Conservation (phyloP, 2,113 vertebrate species). For the Chamaea fasciata region DNA sequence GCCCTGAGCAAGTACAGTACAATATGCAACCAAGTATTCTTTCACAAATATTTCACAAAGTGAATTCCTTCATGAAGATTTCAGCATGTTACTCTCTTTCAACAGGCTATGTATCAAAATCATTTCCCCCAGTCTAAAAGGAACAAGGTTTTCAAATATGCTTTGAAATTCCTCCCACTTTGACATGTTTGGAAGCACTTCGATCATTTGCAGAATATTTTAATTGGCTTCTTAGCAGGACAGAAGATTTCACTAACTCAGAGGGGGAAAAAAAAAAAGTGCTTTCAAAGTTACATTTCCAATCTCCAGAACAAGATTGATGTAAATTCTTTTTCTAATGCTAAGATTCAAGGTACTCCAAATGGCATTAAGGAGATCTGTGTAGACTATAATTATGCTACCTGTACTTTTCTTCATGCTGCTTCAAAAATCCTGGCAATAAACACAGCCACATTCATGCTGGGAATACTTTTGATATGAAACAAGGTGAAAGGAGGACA, state of each 20-base stretch:
- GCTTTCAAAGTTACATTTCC: not conserved
- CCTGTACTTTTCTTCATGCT: not conserved
- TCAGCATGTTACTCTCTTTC: not conserved
- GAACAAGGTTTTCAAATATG: not conserved
- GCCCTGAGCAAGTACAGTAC: not conserved
- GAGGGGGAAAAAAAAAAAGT: not conserved
- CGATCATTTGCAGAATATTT: not conserved
- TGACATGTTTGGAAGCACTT: not conserved
- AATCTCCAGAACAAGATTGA: not conserved
- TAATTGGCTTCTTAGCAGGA: not conserved
- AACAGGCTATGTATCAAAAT: not conserved
- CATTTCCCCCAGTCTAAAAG: not conserved
- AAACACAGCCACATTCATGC: not conserved
- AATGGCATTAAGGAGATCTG: not conserved
- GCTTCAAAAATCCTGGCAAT: not conserved
- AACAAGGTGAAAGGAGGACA: slow-evolving; percentile 15
- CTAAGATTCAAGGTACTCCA: not conserved
- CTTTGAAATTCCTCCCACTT: not conserved
- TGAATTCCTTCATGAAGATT: not conserved
- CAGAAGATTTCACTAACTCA: not conserved
- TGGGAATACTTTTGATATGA: not conserved
- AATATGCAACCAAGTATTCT: not conserved
- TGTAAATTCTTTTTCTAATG: not conserved
- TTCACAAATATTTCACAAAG: not conserved
- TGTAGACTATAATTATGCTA: not conserved